phyloP scores from a whole-genome alignment of 2,797 vertebrate species.

The Peromyscus aztecus region DNA sequence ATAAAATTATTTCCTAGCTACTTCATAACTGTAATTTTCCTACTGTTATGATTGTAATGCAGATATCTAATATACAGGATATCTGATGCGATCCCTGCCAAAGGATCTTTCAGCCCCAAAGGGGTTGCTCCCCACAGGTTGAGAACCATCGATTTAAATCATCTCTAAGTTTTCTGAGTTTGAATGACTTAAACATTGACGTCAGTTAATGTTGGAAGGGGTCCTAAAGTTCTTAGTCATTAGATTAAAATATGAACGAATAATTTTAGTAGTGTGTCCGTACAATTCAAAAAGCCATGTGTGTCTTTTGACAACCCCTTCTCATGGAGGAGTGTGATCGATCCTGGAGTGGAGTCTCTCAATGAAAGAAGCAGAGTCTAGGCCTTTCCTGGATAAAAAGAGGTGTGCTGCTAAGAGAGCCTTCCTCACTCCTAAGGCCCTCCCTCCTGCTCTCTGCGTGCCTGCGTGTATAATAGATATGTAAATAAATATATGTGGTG shows the following conservation, averaged over 20 bases:
- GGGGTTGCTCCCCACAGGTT: neutral
- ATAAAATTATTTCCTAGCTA: neutral
- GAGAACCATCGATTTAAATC: neutral
- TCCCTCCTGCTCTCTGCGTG: neutral
- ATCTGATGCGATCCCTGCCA: neutral
- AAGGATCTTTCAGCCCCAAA: neutral
- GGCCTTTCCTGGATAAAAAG: conserved; percentile 43
- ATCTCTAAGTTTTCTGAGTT: neutral
- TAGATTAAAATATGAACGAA: conserved; percentile 54
- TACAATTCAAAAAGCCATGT: neutral
- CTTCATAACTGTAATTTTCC: neutral
- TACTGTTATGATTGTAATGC: neutral
- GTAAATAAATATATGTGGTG: neutral
- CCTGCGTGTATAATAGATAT: neutral
- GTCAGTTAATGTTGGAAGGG: conserved; percentile 3
- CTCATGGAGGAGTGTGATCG: neutral
- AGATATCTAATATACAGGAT: neutral
- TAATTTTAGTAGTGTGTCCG: neutral
- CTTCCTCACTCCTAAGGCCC: neutral
- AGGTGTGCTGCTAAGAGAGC: neutral
- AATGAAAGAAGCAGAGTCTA: conserved; percentile 7
- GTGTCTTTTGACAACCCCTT: conserved; percentile 43
- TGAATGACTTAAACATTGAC: conserved; percentile 43
- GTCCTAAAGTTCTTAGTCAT: conserved; percentile 2
- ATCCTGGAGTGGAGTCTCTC: neutral